phyloP scores from a whole-genome alignment of 2,113 vertebrate genomes.

The Ochotona curzoniae region DNA sequence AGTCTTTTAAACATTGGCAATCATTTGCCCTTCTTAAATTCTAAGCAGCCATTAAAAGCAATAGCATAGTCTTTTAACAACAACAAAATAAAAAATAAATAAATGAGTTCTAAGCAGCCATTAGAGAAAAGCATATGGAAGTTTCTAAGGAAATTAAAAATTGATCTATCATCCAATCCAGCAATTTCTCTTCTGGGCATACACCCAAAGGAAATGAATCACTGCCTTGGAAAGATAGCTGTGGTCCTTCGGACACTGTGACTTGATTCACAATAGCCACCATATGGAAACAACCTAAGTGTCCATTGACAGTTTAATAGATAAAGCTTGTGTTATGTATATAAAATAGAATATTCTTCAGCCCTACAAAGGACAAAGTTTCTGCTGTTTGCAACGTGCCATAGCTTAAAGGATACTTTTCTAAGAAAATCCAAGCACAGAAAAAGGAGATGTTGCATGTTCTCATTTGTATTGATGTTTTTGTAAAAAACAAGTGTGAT shows the following conservation, averaged over 20 bases:
- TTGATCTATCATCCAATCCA: background rate
- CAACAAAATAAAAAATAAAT: too few species aligned
- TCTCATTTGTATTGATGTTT: background rate
- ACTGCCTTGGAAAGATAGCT: background rate
- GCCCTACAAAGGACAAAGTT: background rate
- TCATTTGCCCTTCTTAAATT: constrained; percentile 23
- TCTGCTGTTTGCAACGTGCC: background rate
- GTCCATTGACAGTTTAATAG: background rate
- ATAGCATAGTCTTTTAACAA: too few species aligned
- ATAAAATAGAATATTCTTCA: background rate
- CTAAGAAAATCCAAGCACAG: background rate
- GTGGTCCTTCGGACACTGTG: background rate
- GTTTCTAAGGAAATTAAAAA: background rate
- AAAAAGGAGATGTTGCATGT: background rate
- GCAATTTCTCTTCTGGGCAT: background rate
- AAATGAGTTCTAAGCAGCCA: background rate
- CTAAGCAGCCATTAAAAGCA: background rate
- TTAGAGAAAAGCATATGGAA: background rate
- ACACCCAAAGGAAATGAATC: background rate
- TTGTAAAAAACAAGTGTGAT: background rate
- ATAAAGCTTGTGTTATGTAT: background rate
- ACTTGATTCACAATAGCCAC: background rate
- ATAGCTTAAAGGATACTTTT: background rate
- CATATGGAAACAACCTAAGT: background rate
- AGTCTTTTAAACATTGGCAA: constrained; percentile 25